Evolutionary conservation across 2,888 invertebrate genomes (phyloP).

Genomic region (Lycia hirtaria): DNA sequence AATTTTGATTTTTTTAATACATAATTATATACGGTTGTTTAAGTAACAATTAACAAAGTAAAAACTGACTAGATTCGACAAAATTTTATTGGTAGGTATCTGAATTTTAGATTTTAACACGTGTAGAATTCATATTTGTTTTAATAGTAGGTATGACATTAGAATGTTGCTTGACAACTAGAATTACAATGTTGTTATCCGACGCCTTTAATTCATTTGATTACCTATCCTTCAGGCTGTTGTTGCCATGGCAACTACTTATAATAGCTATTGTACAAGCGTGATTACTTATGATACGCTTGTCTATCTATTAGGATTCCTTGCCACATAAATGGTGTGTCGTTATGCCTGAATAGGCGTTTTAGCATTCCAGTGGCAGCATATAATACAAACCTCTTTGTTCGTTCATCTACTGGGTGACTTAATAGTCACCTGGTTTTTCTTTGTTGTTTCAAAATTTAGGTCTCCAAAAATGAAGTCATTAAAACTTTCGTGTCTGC

Average conservation of each 20-base stretch:
- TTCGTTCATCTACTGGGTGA: slow-evolving; percentile 13
- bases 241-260: slow-evolving; percentile 15
- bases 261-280: background rate
- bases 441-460: slow-evolving; percentile 19
- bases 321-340: slow-evolving; percentile 18
- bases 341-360: slow-evolving; percentile 11
- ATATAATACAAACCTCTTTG: slow-evolving; percentile 15
- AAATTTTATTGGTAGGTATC: no score
- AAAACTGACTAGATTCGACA: no score
- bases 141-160: no score
- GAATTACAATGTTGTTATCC: no score
- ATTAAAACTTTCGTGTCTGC: slow-evolving; percentile 16
- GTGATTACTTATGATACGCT: background rate
- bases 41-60: no score
- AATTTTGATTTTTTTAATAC: no score
- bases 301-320: slow-evolving; percentile 1
- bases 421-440: no score
- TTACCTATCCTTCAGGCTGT: background rate
- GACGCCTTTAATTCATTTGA: background rate
- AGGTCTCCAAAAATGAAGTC: slow-evolving; percentile 12
- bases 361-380: slow-evolving; percentile 19
- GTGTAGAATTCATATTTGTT: no score
- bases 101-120: no score
- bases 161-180: no score
- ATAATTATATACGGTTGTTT: no score